A percentile compares a stretch with the other conserved stretches of the same genome.
phyloP scores from a whole-genome alignment of 2,888 invertebrate species.

The Tetranychus truncatus region DNA sequence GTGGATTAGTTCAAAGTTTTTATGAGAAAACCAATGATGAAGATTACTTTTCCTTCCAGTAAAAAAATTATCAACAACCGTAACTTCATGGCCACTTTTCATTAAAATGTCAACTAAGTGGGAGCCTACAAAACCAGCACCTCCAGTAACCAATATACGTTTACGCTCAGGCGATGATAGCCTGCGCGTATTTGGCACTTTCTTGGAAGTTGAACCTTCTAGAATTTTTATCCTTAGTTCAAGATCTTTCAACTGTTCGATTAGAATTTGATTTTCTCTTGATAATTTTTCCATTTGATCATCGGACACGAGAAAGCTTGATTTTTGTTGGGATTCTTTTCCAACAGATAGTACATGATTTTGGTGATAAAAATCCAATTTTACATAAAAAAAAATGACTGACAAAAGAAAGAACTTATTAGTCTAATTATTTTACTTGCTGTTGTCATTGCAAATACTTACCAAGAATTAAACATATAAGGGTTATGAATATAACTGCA shows the following conservation, averaged over 20 bases:
- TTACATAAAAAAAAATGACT: slow-evolving; percentile 4
- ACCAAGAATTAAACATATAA: not conserved
- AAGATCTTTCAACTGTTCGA: not conserved
- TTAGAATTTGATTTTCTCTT: not conserved
- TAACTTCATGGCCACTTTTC: slow-evolving; percentile 84
- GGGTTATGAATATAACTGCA: not conserved
- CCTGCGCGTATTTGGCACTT: slow-evolving; percentile 75
- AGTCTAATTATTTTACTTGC: too few relatives aligned
- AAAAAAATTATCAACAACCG: slow-evolving; percentile 93
- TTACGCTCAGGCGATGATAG: slow-evolving; percentile 77
- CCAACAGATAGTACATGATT: not conserved
- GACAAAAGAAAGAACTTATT: not conserved
- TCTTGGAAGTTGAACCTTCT: slow-evolving; percentile 42
- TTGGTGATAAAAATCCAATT: slow-evolving; percentile 4
- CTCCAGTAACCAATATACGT: slow-evolving; percentile 82
- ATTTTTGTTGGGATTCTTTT: not conserved
- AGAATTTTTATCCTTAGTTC: slow-evolving; percentile 1
- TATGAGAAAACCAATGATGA: slow-evolving; percentile 96
- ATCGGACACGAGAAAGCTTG: not conserved
- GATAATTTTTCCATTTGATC: not conserved
- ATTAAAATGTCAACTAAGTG: slow-evolving; percentile 88
- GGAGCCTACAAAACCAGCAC: slow-evolving; percentile 97
- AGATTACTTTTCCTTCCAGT: slow-evolving; percentile 91
- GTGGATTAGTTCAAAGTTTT: slow-evolving; percentile 94
- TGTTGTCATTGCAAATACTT: not conserved